Base-by-base conservation (phyloP, 2,888 invertebrate genomes). In the Lithophane leautieri region DNA sequence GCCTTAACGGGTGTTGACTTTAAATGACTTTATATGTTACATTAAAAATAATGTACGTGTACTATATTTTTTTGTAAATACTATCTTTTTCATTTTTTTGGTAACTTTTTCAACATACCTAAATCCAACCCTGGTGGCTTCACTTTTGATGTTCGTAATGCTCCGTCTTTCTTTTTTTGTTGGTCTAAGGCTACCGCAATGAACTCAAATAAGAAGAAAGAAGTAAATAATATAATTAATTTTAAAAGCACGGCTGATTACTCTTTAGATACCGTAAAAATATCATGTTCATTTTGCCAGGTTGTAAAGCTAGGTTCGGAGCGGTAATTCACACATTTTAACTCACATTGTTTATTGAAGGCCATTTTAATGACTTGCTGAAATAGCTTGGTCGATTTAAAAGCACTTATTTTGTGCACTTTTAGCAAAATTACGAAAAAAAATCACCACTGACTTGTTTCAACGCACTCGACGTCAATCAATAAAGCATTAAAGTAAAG, bases 331-430 rank as follows among this genome's bases (percentile, higher is more conserved):
- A 50, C 14, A 25, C 4, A n/a, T 42, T 44, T 11, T 42, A 25
- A 86, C 86, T 86, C 62, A 86, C 86, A 87, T 78, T 87, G 87
- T 73, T 86, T 86, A 56, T 88, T 86, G 61, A 68, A 86, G 16
- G 86, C 67, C 86, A 86, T 86, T 42, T 50, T 82, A 34, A 40
- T 54, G 40, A 72, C 62, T 79, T 61, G 50, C 47, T 65, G 62
- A 68, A 83, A 70, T 8, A 73, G n/a, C 25, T 68, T 56, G 14
- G 22, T 40, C 4, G 19, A 47, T 47, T 44, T 69, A n/a, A n/a
- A 50, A 70, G 62, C 60, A 79, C 68, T 67, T 62, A 78, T 86
- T 73, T 76, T 70, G 52, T 52, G n/a, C n/a, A 70, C 58, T 83
- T 82, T 65, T 34, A 63, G 0, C 12, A 54, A 65, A 65, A 71